These are phyloP conservation scores for Centruroides vittatus DNA, from an alignment of 1,140 invertebrate species.

Conservation along the genomic window DNA sequence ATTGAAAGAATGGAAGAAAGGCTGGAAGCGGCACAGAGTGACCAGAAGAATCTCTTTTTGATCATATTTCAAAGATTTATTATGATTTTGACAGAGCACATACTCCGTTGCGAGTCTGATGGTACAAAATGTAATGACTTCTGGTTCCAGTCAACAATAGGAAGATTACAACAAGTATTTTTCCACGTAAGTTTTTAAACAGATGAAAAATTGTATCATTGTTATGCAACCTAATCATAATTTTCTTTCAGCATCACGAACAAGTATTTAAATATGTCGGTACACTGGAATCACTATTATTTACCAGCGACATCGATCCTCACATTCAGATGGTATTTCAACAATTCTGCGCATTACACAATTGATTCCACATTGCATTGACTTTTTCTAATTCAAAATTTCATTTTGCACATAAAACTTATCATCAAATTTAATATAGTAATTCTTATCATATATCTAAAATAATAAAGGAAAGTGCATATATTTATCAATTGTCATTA, in stretches of 20 bases:
- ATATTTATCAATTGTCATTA: no score
- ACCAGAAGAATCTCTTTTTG: slow-evolving; percentile 92
- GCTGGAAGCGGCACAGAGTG: slow-evolving; percentile 81
- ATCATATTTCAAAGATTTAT: slow-evolving; percentile 96
- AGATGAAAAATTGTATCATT: not conserved
- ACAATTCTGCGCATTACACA: slow-evolving; percentile 68
- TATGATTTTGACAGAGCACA: slow-evolving; percentile 93
- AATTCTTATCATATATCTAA: no score
- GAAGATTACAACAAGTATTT: slow-evolving; percentile 88
- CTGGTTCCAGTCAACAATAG: slow-evolving; percentile 94
- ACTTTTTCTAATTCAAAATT: no score
- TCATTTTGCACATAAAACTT: no score
- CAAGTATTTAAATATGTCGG: slow-evolving; percentile 95
- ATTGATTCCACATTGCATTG: no score
- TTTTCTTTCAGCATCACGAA: slow-evolving; percentile 64
- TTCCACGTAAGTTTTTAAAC: slow-evolving; percentile 52
- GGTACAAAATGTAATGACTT: slow-evolving; percentile 83
- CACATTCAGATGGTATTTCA: slow-evolving; percentile 95
- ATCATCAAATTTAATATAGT: slow-evolving; percentile 33
- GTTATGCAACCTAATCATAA: not conserved
- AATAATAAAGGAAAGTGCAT: no score
- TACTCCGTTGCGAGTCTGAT: slow-evolving; percentile 84
- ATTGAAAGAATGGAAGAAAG: slow-evolving; percentile 93
- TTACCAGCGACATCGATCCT: slow-evolving; percentile 88
- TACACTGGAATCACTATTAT: slow-evolving; percentile 84